Base-by-base conservation (phyloP, 2,797 vertebrate species). In the Channallabes apus region DNA sequence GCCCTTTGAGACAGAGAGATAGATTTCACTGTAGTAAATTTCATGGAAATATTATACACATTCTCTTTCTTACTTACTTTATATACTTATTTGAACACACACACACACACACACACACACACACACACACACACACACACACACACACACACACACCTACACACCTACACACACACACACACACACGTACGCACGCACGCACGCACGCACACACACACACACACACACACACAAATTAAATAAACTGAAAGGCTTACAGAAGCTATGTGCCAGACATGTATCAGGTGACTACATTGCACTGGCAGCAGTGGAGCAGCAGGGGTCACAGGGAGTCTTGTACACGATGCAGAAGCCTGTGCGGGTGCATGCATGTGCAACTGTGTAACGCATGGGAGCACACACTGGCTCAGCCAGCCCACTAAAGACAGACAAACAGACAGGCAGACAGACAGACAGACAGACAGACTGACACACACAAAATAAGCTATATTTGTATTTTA, bases 281-380 rank as follows among this genome's bases (percentile, higher is more conserved):
- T 94, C 93, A 94, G 91, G 88, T 93, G 92, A 92, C 90, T 92
- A 93, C 93, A 95, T 92, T 95, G 95, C 93, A 95, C 92, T 94
- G 94, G 92, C 93, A 91, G 93, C 90, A 92, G 92, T 90, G 92
- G 93, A 94, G 93, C 95, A 95, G 95, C 92, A 95, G 95, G 94
- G 95, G 95, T 96, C 95, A 95, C 93, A 95, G 94, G 92, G 93
- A 94, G 91, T 93, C 91, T 92, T 88, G 92, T 89, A 91, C 93
- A 92, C 89, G 92, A 91, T 89, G 91, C 92, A 91, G 91, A 85
- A 20, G 62, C 67, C 38, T 85, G 59, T 59, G 68, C 80, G 83
- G 18, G 32, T 35, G 22, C 82, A 75, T 82, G 82, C 58, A 65
- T 85, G 84, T 46, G 68, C 56, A 80, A 75, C 67, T n/a, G 91